Conservation (phyloP, 2,888 invertebrate genomes). For the Leptinotarsa tumamoca region DNA sequence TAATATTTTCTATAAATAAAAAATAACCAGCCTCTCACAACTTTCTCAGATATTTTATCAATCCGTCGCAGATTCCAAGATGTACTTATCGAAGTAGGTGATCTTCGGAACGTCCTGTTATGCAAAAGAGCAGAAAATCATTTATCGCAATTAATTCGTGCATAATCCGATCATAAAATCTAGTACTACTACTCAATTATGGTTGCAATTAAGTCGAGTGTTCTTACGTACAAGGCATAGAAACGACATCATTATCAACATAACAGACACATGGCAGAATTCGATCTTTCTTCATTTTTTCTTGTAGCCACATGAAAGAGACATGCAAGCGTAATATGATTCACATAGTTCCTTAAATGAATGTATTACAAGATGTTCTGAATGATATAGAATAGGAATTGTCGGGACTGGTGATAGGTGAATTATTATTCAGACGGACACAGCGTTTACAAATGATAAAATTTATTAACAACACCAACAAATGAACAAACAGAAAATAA, state of each 20-base stretch:
- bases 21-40: too few species aligned
- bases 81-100: background rate
- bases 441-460: too few species aligned
- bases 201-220: slow-evolving; percentile 13
- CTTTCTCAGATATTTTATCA: background rate
- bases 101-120: background rate
- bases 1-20: background rate
- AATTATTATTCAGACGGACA: too few species aligned
- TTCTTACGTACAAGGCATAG: background rate
- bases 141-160: background rate
- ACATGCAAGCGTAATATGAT: background rate
- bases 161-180: slow-evolving; percentile 13
- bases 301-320: background rate
- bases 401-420: too few species aligned
- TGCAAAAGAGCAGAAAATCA: slow-evolving; percentile 8
- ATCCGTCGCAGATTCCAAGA: background rate
- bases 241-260: slow-evolving; percentile 17
- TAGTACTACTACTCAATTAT: slow-evolving; percentile 9
- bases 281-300: background rate
- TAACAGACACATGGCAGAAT: background rate
- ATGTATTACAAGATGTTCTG: background rate
- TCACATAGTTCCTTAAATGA: background rate
- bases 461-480: too few species aligned
- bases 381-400: background rate
- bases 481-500: too few species aligned